These are phyloP conservation scores for Pantelozetes paolii DNA, from an alignment of 2,888 invertebrate species.

Conservation along the genomic window DNA sequence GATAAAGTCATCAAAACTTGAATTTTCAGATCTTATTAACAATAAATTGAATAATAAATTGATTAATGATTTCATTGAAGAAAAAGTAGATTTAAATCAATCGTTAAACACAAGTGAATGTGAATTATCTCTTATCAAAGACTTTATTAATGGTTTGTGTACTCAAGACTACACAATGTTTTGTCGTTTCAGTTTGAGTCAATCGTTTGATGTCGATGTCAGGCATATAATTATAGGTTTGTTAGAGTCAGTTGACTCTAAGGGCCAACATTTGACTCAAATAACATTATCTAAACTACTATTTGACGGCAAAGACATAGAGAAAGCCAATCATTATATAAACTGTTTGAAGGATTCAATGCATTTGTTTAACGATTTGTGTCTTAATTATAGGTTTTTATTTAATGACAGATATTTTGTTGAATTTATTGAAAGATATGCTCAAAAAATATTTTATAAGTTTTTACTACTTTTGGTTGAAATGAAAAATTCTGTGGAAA, in stretches of 20 bases:
- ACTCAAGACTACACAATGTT: background rate
- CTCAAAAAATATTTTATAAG: constrained; percentile 3
- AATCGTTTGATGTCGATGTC: background rate
- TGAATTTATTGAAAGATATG: background rate
- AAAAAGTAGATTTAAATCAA: background rate
- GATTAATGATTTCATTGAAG: background rate
- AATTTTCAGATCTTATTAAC: constrained; percentile 16
- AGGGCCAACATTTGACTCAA: background rate
- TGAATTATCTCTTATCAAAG: background rate
- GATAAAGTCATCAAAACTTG: constrained; percentile 6
- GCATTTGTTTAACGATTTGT: background rate
- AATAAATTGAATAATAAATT: background rate
- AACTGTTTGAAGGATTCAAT: background rate
- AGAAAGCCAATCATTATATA: constrained; percentile 1
- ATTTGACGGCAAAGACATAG: constrained; percentile 16
- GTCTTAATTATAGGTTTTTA: background rate
- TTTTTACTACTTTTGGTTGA: background rate
- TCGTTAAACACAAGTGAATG: background rate
- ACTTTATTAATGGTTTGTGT: background rate
- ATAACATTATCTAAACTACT: constrained; percentile 22
- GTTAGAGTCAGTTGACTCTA: background rate
- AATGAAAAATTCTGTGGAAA: background rate
- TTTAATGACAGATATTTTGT: background rate
- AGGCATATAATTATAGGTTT: background rate
- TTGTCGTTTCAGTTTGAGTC: constrained; percentile 28